Percentiles rank a stretch among this genome's conserved stretches.
Evolutionary conservation across 2,113 vertebrate genomes (phyloP).

Genomic region (Setophaga coronata): DNA sequence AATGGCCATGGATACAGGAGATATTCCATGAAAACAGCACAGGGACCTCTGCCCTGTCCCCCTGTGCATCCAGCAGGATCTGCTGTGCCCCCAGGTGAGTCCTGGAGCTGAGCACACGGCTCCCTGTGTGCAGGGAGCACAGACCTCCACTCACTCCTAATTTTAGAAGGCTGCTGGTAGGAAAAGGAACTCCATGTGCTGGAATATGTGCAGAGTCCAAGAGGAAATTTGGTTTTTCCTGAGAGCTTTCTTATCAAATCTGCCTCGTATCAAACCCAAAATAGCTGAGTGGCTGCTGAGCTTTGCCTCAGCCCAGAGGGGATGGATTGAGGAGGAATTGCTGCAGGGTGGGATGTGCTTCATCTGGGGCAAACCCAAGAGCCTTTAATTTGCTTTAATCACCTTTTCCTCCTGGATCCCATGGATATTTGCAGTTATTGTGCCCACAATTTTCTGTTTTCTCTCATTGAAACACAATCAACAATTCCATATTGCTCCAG

Average conservation of each 20-base stretch:
- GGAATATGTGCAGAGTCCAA: constrained; percentile 23
- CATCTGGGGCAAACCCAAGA: not conserved
- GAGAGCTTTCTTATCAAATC: constrained; percentile 68
- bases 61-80: not conserved
- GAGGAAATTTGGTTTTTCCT: constrained; percentile 67
- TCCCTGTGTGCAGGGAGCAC: not conserved
- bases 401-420: not conserved
- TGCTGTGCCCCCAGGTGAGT: not conserved
- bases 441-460: not conserved
- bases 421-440: not conserved
- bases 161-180: constrained; percentile 49
- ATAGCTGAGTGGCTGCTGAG: constrained; percentile 28
- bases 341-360: not conserved
- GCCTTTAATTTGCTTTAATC: not conserved
- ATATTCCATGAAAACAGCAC: not conserved
- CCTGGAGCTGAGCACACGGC: not conserved
- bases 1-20: not conserved
- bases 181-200: constrained; percentile 52
- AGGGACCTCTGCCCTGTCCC: not conserved
- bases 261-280: constrained; percentile 32
- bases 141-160: constrained; percentile 17
- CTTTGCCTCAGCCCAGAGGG: not conserved
- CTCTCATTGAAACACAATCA: not conserved
- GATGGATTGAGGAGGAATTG: not conserved
- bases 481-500: not conserved